Conservation (phyloP, 2,113 vertebrate species). For the Microtus oregoni region DNA sequence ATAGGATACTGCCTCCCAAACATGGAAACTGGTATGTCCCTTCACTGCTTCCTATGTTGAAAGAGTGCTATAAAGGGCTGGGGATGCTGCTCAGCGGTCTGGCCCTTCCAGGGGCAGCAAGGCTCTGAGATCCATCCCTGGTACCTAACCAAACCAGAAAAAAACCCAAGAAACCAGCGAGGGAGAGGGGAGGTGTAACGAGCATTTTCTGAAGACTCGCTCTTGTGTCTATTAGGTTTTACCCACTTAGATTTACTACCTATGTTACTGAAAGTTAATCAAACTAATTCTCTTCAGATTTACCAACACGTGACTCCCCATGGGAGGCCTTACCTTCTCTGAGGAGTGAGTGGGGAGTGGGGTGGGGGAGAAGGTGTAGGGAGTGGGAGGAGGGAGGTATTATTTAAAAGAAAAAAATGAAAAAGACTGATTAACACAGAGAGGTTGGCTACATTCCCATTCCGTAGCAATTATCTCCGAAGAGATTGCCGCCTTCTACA, state of each 20-base stretch:
- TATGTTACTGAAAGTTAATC: background rate
- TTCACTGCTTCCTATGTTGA: conserved; percentile 23
- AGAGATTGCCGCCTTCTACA: background rate
- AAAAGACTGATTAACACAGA: background rate
- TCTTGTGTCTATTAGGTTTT: conserved; percentile 15
- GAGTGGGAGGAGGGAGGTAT: too few relatives aligned
- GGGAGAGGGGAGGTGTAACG: background rate
- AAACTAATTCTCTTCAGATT: conserved; percentile 1
- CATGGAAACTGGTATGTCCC: background rate
- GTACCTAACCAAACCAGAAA: background rate
- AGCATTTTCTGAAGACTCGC: background rate
- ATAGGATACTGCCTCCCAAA: background rate
- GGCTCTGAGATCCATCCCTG: too few relatives aligned
- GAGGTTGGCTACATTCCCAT: background rate
- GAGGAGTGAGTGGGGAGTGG: too few relatives aligned
- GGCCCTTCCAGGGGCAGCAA: background rate
- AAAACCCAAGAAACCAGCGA: background rate
- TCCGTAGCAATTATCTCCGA: background rate
- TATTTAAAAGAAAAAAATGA: too few relatives aligned
- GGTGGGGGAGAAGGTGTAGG: too few relatives aligned
- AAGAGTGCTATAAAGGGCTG: background rate
- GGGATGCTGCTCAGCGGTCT: background rate
- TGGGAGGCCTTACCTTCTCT: too few relatives aligned
- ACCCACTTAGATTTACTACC: background rate
- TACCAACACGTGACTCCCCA: too few relatives aligned